Evolutionary conservation across 2,888 invertebrate genomes (phyloP).

Genomic region (Pterostichus niger): DNA sequence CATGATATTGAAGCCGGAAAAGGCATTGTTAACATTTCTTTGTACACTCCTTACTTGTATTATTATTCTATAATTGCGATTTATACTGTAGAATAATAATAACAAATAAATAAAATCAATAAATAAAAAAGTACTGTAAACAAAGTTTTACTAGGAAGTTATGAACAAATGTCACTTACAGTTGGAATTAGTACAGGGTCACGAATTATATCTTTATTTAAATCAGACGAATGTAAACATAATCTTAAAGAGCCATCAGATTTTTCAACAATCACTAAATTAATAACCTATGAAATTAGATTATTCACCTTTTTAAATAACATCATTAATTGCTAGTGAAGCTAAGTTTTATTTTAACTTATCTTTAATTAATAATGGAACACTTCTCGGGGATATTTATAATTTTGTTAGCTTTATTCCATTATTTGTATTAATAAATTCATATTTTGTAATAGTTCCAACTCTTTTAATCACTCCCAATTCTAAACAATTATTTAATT

Average conservation of each 20-base stretch:
- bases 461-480: background rate
- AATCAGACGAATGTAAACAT: background rate
- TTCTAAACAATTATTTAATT: background rate
- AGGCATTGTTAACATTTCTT: no score
- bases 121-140: no score
- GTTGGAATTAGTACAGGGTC: background rate
- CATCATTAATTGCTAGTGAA: background rate
- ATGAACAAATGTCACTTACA: background rate
- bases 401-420: background rate
- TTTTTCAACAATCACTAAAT: slow-evolving; percentile 1
- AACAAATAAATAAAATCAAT: no score
- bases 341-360: background rate
- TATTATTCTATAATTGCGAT: no score
- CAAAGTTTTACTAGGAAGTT: background rate
- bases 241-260: background rate
- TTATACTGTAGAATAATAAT: background rate
- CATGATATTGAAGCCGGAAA: no score
- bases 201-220: slow-evolving; percentile 2
- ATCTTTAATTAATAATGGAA: background rate
- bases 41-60: no score
- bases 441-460: background rate
- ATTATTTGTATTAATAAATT: background rate
- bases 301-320: background rate
- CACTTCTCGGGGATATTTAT: background rate
- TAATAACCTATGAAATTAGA: background rate